Evolutionary conservation across 1,140 invertebrate genomes (phyloP), one percentile per base, ranked within the genome.

Genomic region (Berghia stephanieae): DNA sequence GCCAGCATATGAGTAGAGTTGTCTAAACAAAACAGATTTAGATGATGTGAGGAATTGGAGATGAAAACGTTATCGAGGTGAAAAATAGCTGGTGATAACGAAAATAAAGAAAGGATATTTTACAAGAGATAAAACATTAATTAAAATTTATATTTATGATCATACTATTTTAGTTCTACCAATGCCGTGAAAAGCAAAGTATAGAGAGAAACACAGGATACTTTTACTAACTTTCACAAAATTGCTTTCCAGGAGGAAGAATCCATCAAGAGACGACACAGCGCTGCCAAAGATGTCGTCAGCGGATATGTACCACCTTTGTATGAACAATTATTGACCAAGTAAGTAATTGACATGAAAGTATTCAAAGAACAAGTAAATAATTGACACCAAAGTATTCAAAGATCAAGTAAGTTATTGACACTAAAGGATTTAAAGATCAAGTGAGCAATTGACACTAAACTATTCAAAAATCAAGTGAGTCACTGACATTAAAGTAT

Each of bases 201-300:
- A n/a, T n/a, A n/a, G n/a, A n/a, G n/a, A n/a, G n/a, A n/a, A n/a
- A n/a, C n/a, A n/a, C n/a, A n/a, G n/a, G n/a, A n/a, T n/a, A n/a
- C n/a, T n/a, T n/a, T n/a, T n/a, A n/a, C n/a, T n/a, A n/a, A n/a
- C n/a, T n/a, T n/a, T n/a, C n/a, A n/a, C n/a, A n/a, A 52, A 52
- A 43, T 31, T 69, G 18, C 13, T 38, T 78, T 81, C 4, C 75
- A 88, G 87, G 86, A 88, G 71, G 86, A 85, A 77, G 85, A 82
- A 72, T 88, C 87, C 3, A 36, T 85, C 46, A 85, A 83, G 40
- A 75, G 87, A 78, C 75, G 88, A 73, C 82, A 87, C n/a, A 86
- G 84, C 81, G 86, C 86, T 24, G 88, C 88, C 8, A 87, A 83
- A 36, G 85, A 86, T 44, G 83, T 86, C 57, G 87, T 88, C 0